phyloP scores from a whole-genome alignment of 2,797 vertebrate genomes.

The Rhadinocentrus ornatus region DNA sequence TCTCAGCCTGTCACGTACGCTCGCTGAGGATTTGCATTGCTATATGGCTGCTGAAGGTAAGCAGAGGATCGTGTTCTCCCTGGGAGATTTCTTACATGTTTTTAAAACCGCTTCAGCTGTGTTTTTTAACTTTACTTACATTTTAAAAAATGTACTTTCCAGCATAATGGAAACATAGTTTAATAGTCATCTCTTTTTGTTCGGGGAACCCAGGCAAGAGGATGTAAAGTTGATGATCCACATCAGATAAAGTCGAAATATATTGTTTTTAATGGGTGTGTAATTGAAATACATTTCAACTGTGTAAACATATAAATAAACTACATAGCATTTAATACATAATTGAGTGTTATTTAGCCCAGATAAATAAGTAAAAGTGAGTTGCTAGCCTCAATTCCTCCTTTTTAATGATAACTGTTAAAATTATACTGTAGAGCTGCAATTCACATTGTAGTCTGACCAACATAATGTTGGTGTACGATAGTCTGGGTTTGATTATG shows the following conservation, averaged over 20 bases:
- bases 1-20: conserved; percentile 78
- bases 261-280: conserved; percentile 5
- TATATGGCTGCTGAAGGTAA: conserved; percentile 62
- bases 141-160: background rate
- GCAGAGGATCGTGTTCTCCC: background rate
- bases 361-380: background rate
- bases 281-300: background rate
- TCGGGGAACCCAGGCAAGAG: background rate
- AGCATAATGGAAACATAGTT: background rate
- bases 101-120: background rate
- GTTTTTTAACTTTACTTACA: background rate
- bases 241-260: conserved; percentile 12
- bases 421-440: background rate
- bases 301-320: too few species aligned
- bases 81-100: background rate
- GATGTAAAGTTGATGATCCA: conserved; percentile 37
- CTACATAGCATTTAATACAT: background rate
- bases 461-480: background rate
- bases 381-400: background rate
- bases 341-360: background rate
- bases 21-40: conserved; percentile 60
- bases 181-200: background rate
- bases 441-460: background rate
- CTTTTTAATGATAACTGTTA: background rate
- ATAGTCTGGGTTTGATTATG: background rate